A percentile compares a stretch with the other conserved stretches of the same genome.
These are phyloP conservation scores for Leptinotarsa tumamoca DNA, from an alignment of 2,888 invertebrate genomes.

Conservation along the genomic window DNA sequence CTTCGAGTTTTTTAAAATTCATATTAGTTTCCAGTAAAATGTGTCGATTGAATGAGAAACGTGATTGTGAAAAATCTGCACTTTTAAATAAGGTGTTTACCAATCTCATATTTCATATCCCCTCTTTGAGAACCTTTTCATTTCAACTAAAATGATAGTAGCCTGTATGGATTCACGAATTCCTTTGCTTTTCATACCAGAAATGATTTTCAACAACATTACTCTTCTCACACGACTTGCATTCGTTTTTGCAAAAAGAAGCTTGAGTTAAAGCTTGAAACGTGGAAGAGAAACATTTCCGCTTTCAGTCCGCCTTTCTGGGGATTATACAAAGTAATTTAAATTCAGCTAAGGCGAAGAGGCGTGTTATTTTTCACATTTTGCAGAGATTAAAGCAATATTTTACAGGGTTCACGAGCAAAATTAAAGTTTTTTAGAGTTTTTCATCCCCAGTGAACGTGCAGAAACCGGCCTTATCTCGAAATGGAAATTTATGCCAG, in stretches of 20 bases:
- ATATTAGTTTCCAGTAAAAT: too few relatives aligned
- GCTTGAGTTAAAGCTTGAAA: conserved; percentile 35
- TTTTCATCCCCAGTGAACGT: conserved; percentile 59
- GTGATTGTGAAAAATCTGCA: too few relatives aligned
- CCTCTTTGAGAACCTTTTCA: too few relatives aligned
- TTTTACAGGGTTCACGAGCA: conserved; percentile 62
- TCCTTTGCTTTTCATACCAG: conserved; percentile 22
- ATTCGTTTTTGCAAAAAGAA: conserved; percentile 34
- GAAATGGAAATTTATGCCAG: conserved; percentile 57
- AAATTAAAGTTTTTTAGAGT: conserved; percentile 66
- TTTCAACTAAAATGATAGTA: neutral
- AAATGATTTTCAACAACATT: conserved; percentile 42
- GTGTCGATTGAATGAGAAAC: too few relatives aligned
- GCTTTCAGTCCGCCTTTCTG: conserved; percentile 62
- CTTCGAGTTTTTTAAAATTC: too few relatives aligned
- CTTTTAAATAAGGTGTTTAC: too few relatives aligned
- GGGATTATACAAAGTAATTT: conserved; percentile 65
- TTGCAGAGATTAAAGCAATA: conserved; percentile 67
- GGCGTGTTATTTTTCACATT: conserved; percentile 58
- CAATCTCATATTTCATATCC: too few relatives aligned
- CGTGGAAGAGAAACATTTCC: conserved; percentile 46
- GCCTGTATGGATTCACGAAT: neutral
- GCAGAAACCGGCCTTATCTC: conserved; percentile 65
- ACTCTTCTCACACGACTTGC: conserved; percentile 38
- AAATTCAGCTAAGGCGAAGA: conserved; percentile 67